phyloP scores from a whole-genome alignment of 2,113 vertebrate species.

The Limnothrissa miodon region DNA sequence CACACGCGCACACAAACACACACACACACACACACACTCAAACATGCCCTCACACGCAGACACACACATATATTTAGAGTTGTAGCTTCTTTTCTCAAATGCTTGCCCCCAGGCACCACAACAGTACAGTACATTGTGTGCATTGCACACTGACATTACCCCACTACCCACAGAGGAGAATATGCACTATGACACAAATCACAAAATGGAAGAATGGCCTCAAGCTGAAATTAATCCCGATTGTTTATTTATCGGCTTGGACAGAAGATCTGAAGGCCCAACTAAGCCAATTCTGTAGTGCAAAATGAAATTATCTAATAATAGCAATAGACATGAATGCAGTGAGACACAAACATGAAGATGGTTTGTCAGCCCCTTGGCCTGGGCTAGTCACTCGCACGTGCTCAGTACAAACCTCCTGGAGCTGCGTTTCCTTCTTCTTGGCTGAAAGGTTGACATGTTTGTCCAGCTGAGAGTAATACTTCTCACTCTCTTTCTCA shows the following conservation, averaged over 20 bases:
- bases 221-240: background rate
- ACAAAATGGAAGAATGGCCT: background rate
- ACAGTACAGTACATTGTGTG: background rate
- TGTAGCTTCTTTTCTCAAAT: background rate
- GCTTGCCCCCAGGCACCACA: slow-evolving; percentile 9
- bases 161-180: background rate
- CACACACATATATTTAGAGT: background rate
- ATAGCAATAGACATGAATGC: background rate
- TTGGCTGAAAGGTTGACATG: slow-evolving; percentile 90
- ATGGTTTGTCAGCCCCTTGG: background rate
- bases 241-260: slow-evolving; percentile 11
- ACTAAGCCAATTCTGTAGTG: background rate
- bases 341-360: background rate
- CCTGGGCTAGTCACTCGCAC: background rate
- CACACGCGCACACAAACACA: background rate
- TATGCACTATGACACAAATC: background rate
- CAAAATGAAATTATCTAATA: background rate
- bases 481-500: slow-evolving; percentile 94
- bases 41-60: background rate
- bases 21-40: background rate
- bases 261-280: background rate
- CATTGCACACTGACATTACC: background rate
- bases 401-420: slow-evolving; percentile 75
- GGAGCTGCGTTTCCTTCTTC: slow-evolving; percentile 93
- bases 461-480: slow-evolving; percentile 92